These are phyloP conservation scores for Sebastes taczanowskii DNA, from an alignment of 2,797 vertebrate genomes.

Conservation along the genomic window DNA sequence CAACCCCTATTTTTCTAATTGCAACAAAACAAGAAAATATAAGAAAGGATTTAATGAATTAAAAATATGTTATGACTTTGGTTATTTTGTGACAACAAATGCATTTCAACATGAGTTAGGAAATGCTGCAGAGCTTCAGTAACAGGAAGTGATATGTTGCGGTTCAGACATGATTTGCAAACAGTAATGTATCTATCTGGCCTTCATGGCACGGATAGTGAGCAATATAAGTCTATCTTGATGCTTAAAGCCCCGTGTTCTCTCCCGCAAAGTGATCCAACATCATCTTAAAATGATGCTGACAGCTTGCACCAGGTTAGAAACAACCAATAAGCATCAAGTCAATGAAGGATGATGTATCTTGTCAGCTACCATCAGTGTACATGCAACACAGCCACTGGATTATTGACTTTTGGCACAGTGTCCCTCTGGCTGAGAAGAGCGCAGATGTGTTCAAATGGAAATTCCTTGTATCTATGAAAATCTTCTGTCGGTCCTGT, in stretches of 20 bases:
- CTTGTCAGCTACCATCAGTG: slow-evolving; percentile 1
- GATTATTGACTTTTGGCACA: slow-evolving; percentile 22
- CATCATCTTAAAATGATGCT: not conserved
- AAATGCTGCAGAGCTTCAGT: not conserved
- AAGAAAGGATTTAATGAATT: not conserved
- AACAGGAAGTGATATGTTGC: not conserved
- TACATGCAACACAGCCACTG: not conserved
- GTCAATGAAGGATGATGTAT: not conserved
- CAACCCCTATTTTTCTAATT: not conserved
- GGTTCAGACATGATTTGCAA: not conserved
- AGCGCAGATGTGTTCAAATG: not conserved
- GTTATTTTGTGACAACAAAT: not conserved
- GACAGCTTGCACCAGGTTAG: not conserved
- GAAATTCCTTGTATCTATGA: not conserved
- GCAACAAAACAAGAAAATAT: not conserved
- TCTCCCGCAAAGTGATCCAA: not conserved
- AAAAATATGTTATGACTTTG: not conserved
- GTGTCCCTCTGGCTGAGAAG: not conserved
- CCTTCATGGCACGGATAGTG: not conserved
- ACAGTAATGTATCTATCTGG: not conserved
- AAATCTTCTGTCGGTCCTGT: no score
- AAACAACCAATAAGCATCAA: slow-evolving; percentile 17
- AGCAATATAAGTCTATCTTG: not conserved
- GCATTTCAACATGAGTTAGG: not conserved
- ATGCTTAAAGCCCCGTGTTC: not conserved